A percentile compares a stretch with the other conserved stretches of the same genome.
Conservation (phyloP, 1,140 invertebrate species). For the Drosophila tani region DNA sequence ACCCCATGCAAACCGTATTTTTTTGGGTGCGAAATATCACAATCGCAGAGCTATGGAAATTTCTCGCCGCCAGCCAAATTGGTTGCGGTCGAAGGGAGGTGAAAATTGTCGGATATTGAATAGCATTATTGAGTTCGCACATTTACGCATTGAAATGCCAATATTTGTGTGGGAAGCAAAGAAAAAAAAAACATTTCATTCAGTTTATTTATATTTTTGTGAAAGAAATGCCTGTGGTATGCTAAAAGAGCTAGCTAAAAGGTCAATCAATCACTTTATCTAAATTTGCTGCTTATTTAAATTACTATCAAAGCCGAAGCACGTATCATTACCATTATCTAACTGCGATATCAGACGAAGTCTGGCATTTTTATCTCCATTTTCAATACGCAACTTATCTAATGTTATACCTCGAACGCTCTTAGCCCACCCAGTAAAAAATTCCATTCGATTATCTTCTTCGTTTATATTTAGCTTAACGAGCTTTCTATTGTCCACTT, state of each 20-base stretch:
- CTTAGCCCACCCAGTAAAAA: constrained; percentile 13
- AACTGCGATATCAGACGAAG: constrained; percentile 15
- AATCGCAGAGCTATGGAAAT: constrained; percentile 20
- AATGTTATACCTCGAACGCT: constrained; percentile 1
- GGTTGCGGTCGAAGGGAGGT: constrained; percentile 24
- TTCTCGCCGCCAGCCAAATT: constrained; percentile 13
- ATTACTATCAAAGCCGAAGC: constrained; percentile 2
- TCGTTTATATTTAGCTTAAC: constrained; percentile 66
- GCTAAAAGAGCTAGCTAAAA: constrained; percentile 9
- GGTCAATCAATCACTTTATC: constrained; percentile 23
- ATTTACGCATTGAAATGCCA: constrained; percentile 12
- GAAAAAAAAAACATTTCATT: not conserved
- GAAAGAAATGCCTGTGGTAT: not conserved
- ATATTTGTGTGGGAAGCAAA: not conserved
- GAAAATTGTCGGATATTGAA: constrained; percentile 27
- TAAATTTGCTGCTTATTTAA: constrained; percentile 17
- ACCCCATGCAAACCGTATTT: constrained; percentile 1
- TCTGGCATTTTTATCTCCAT: constrained; percentile 21
- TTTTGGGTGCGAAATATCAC: constrained; percentile 20
- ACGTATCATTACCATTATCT: constrained; percentile 35
- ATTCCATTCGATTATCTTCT: constrained; percentile 68
- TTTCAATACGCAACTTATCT: constrained; percentile 40
- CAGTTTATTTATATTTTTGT: constrained; percentile 5
- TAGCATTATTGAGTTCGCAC: constrained; percentile 28
- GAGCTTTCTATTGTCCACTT: constrained; percentile 45